Evolutionary conservation across 2,797 vertebrate genomes (phyloP).

Genomic region (Catostomus latipinnis): DNA sequence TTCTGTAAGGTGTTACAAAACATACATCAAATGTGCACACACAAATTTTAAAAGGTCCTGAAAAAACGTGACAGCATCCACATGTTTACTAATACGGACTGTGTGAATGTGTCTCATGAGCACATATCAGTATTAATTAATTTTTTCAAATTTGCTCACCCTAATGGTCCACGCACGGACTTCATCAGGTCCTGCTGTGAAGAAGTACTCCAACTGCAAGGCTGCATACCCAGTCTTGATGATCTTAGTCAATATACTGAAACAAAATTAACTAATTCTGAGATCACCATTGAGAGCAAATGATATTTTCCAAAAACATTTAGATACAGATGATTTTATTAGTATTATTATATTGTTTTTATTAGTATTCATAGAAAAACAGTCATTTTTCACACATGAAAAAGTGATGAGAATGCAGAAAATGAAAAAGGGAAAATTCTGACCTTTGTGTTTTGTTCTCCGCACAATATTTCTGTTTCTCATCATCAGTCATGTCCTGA

Average conservation of each 20-base stretch:
- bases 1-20: slow-evolving; percentile 82
- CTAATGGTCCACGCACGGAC: slow-evolving; percentile 97
- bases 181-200: slow-evolving; percentile 98
- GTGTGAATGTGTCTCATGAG: background rate
- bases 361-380: too few relatives aligned
- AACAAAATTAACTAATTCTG: background rate
- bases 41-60: background rate
- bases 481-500: slow-evolving; percentile 94
- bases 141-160: slow-evolving; percentile 63
- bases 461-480: slow-evolving; percentile 93
- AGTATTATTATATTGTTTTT: too few relatives aligned
- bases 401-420: background rate
- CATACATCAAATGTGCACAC: background rate
- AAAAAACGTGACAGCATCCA: background rate
- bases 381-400: too few relatives aligned
- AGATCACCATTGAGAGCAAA: background rate
- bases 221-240: slow-evolving; percentile 96
- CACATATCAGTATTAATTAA: background rate
- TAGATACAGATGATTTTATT: background rate
- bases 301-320: background rate
- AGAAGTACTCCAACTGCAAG: slow-evolving; percentile 99
- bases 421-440: slow-evolving; percentile 72
- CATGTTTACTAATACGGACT: background rate
- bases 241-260: slow-evolving; percentile 95
- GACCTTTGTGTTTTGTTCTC: slow-evolving; percentile 98